A percentile compares a stretch with the other conserved stretches of the same genome.
Evolutionary conservation across 1,140 invertebrate species (phyloP).

Genomic region (Rhagoletis zephyria): DNA sequence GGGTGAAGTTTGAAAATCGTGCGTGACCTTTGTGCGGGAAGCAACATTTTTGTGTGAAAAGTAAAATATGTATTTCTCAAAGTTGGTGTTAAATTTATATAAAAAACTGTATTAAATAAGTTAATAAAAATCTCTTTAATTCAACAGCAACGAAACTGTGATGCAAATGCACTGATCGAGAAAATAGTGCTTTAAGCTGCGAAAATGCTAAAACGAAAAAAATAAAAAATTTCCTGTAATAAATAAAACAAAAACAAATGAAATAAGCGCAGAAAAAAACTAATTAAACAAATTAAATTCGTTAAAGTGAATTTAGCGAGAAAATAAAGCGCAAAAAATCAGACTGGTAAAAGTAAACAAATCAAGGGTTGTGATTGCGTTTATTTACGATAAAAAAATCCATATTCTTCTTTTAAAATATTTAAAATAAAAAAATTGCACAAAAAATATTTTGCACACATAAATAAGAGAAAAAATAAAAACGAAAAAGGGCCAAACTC

Average conservation of each 20-base stretch:
- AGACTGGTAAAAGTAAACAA: no score
- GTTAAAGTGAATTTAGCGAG: no score
- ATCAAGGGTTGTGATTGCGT: no score
- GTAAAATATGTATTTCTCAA: slow-evolving; percentile 14
- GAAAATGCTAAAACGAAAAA: no score
- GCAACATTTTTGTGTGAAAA: background rate
- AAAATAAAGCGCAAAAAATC: no score
- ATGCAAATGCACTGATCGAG: background rate
- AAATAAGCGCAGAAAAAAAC: no score
- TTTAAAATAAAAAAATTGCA: background rate
- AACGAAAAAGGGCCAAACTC: background rate
- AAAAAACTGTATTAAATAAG: background rate
- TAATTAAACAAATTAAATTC: no score
- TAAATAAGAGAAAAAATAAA: background rate
- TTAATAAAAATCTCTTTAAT: background rate
- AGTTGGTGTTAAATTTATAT: background rate
- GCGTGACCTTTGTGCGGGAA: background rate
- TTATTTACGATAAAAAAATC: no score
- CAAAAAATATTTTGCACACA: background rate
- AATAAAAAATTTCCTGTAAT: no score
- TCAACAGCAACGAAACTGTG: background rate
- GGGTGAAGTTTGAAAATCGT: slow-evolving; percentile 3
- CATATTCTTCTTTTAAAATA: no score
- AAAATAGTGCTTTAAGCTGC: no score
- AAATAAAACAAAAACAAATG: no score